Evolutionary conservation across 2,113 vertebrate species (phyloP), one percentile per base, ranked within the genome.

Genomic region (Arothron firmamentum): DNA sequence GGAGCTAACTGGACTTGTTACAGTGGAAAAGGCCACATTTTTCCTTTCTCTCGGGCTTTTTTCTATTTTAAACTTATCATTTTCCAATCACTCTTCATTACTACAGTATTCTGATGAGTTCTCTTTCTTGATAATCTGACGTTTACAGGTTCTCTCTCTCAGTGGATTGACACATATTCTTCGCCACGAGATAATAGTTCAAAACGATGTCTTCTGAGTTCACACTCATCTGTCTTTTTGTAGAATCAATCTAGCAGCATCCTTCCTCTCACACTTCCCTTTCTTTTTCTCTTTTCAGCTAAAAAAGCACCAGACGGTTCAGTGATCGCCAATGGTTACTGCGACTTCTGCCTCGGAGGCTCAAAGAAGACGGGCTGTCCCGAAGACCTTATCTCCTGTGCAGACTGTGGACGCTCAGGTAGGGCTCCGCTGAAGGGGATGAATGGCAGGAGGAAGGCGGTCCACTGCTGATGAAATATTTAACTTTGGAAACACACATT

Each of bases 331-430:
- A 97, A 95, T 11, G 94, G 93, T 74, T 97, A 96, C 90, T 97
- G 95, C 67, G 95, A 97, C 89, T 97, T 97, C 90, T 97, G 95
- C 79, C 90, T 97, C 47, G 95, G 95, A 25, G 95, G 95, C 75
- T 94, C 94, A 52, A 96, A 95, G 91, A 97, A 97, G 90, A 95
- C 94, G 0, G 95, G 95, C 69, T 96, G 94, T 87, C 94, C 94
- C 0, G 95, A 97, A 86, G 95, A 97, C 86, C 93, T 97, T 47
- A 97, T 97, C 81, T 97, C 95, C 83, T 97, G 95, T 74, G 94
- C 95, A 1, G 95, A 97, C 89, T 97, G 95, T 62, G 95, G 95
- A 38, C 92, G 95, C 72, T 97, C 95, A 89, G 95, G 95, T 97
- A 91, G 86, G 79, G 54, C 57, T 52, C 70, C 74, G 59, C 74